phyloP scores from a whole-genome alignment of 2,113 vertebrate genomes.

The Furnarius figulus region DNA sequence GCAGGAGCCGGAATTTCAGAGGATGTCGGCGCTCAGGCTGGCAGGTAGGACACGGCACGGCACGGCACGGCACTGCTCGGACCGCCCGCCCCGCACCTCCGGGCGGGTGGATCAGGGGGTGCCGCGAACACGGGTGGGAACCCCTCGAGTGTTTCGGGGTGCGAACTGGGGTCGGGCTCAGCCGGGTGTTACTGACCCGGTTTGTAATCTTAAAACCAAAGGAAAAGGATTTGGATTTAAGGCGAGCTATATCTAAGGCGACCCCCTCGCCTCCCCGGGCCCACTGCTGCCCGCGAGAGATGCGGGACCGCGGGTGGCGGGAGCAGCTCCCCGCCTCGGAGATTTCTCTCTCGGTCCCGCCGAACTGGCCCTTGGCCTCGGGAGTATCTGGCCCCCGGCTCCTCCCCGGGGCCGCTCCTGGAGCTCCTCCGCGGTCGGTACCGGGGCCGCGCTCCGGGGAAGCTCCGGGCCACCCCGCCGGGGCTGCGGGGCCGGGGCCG shows the following conservation, averaged over 20 bases:
- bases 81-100: not conserved
- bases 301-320: not conserved
- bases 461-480: not conserved
- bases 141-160: not conserved
- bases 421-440: conserved; percentile 69
- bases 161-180: not conserved
- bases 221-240: not conserved
- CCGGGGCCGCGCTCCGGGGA: not conserved
- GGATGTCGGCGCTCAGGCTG: conserved; percentile 96
- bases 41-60: conserved; percentile 86
- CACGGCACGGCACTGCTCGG: not conserved
- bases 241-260: not conserved
- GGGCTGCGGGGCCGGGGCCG: not conserved
- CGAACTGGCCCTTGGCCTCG: not conserved
- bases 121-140: not conserved
- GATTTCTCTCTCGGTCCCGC: not conserved
- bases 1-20: conserved; percentile 97
- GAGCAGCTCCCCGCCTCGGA: not conserved
- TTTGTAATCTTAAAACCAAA: not conserved
- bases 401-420: conserved; percentile 49
- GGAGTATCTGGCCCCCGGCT: too few species aligned
- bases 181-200: not conserved
- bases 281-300: not conserved
- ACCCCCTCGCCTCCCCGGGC: not conserved
- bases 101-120: not conserved